A percentile compares a stretch with the other conserved stretches of the same genome.
These are phyloP conservation scores for Clostera curtula DNA, from an alignment of 2,888 invertebrate species.

Conservation along the genomic window DNA sequence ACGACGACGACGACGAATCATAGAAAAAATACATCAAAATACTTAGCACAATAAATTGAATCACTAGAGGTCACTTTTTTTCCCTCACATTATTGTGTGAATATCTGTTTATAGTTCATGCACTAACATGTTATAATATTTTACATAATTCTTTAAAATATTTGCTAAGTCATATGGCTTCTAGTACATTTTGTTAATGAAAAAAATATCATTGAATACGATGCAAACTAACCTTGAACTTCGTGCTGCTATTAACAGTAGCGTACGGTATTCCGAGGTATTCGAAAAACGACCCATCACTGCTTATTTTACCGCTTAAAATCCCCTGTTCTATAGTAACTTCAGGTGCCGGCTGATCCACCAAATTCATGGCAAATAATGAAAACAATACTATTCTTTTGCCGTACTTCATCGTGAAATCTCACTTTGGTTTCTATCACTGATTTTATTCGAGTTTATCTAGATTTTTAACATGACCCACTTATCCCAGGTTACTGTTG, in stretches of 20 bases:
- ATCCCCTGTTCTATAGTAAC: slow-evolving; percentile 52
- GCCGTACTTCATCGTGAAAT: slow-evolving; percentile 35
- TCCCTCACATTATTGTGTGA: too few species aligned
- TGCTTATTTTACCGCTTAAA: slow-evolving; percentile 52
- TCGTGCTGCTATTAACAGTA: slow-evolving; percentile 39
- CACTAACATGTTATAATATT: not conserved
- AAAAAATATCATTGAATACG: slow-evolving; percentile 1
- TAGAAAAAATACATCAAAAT: too few species aligned
- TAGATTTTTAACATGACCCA: not conserved
- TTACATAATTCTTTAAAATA: not conserved
- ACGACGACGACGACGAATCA: too few species aligned
- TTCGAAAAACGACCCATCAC: slow-evolving; percentile 53
- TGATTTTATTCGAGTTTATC: slow-evolving; percentile 1
- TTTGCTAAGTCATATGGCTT: not conserved
- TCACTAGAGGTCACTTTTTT: too few species aligned
- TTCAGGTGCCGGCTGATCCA: slow-evolving; percentile 60
- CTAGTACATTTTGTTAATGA: not conserved
- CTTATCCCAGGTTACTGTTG: not conserved
- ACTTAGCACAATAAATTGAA: too few species aligned
- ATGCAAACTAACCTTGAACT: slow-evolving; percentile 48
- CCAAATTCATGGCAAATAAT: slow-evolving; percentile 49
- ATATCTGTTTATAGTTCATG: too few species aligned
- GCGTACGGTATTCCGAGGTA: slow-evolving; percentile 63
- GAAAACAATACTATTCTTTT: slow-evolving; percentile 51
- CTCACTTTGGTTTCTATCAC: not conserved